Evolutionary conservation across 2,113 vertebrate genomes (phyloP), one percentile per base, ranked within the genome.

Genomic region (Silurus glanis): DNA sequence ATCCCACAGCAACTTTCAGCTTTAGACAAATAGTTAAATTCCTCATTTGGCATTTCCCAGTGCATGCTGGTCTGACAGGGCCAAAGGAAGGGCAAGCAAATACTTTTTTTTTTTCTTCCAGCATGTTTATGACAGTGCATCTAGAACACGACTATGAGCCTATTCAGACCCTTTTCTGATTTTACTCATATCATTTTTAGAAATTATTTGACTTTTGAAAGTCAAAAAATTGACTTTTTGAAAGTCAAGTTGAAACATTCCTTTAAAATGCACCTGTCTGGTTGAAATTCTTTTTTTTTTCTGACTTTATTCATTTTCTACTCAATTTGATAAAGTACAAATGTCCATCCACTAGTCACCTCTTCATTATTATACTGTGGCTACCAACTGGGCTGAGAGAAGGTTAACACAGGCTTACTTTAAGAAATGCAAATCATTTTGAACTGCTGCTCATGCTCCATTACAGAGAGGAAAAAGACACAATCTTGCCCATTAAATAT

Each of bases 41-140:
- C 51, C 74, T 61, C 12, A 23, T 79, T 79, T 28, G 56, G 17
- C 53, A n/a, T 80, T 85, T 79, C 25, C 49, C 62, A 85, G 5
- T 37, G 62, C n/a, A 58, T 17, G 25, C 75, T 17, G 53, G n/a
- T 14, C 51, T 79, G 75, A 78, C 51, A 55, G 51, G 9, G 2
- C 53, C 8, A 28, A 13, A 28, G 7, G 8, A 56, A 4, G 8
- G n/a, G 14, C 53, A 28, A 79, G 51, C 53, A 17, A 75, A 75
- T 13, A 79, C 56, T 8, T 14, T 13, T 9, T 59, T 21, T 53
- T 58, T 78, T 78, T 6, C n/a, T 55, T 76, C 23, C 51, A 76
- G 4, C 21, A 53, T 14, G 51, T 14, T 2, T 0, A 14, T 25
- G 10, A 14, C 55, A n/a, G 2, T n/a, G 23, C 16, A 76, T 10